These are phyloP conservation scores for Palythoa heliodiscus DNA, from an alignment of 92 coral and sea anemone species.

Conservation along the genomic window DNA sequence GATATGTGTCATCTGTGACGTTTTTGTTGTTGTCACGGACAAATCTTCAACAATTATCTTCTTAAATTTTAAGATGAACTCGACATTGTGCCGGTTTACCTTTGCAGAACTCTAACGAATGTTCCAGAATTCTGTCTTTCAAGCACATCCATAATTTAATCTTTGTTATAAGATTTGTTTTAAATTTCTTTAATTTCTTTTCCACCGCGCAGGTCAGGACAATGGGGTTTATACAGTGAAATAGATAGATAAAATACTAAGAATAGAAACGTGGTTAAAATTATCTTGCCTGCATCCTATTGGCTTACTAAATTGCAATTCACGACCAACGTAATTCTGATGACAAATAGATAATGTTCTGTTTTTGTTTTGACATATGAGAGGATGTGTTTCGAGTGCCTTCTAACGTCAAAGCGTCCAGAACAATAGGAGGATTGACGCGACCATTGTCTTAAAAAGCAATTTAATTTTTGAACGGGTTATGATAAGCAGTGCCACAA, in stretches of 20 bases:
- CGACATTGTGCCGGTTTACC: background rate
- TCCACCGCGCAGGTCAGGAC: slow-evolving; percentile 12
- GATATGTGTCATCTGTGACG: slow-evolving; percentile 11
- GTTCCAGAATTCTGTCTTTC: too few relatives aligned
- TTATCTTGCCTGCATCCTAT: slow-evolving; percentile 2
- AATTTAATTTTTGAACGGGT: background rate
- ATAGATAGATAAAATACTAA: background rate
- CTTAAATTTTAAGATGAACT: background rate
- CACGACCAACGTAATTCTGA: slow-evolving; percentile 34
- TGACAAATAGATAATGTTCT: slow-evolving; percentile 38
- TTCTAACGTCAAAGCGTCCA: slow-evolving; percentile 29
- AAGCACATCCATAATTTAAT: background rate
- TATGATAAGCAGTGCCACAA: slow-evolving; percentile 5
- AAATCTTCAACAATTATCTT: background rate
- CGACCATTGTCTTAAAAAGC: background rate
- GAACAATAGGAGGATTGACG: slow-evolving; percentile 30
- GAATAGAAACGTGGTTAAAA: slow-evolving; percentile 40
- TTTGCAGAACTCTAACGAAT: background rate
- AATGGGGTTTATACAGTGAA: slow-evolving; percentile 4
- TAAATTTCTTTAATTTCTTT: background rate
- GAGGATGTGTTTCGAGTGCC: slow-evolving; percentile 37
- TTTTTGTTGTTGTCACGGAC: background rate
- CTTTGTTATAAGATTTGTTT: background rate
- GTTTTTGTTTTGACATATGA: slow-evolving; percentile 21
- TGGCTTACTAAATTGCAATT: slow-evolving; percentile 15